Evolutionary conservation across 2,888 invertebrate species (phyloP), one percentile per base, ranked within the genome.

Genomic region (Lycaena phlaeas): DNA sequence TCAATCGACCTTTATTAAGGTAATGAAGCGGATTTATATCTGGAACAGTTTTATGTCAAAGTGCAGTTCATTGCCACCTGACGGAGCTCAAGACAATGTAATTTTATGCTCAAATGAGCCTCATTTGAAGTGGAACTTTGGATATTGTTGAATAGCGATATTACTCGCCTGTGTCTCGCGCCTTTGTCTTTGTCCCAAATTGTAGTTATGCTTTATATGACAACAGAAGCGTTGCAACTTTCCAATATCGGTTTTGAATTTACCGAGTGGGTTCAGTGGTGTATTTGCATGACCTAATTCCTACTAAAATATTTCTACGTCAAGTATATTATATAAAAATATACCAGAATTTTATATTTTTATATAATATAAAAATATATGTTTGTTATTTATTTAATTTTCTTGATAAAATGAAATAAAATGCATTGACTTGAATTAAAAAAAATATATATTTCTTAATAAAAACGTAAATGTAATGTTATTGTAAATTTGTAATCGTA

Each of bases 61-160:
- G 81, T 77, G 81, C 71, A 82, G 82, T 82, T 82, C 84, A 82
- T 77, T 81, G 82, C 70, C 82, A 81, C 73, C 58, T 68, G 61
- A 78, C 81, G 79, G 78, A 79, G 78, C 74, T 69, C 46, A 58
- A 75, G 73, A 82, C 82, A 84, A 84, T 82, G 82, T 82, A 84
- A 84, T 84, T 81, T 84, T 79, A 84, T 84, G 84, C 71, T 84
- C 57, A 74, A 84, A 76, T 78, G 79, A 77, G 69, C 64, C 69
- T 76, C 72, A 63, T 63, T 55, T 72, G 64, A 72, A 81, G 73
- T 82, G 79, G 81, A 84, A 82, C 82, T 69, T 75, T 64, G 68
- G 72, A 70, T 75, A 82, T 78, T 76, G 73, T 72, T 81, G 71
- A 82, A 81, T 82, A 59, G 79, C 68, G 67, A 74, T 70, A 73